Base-by-base conservation (phyloP, 2,797 vertebrate species). In the Neopelma chrysocephalum region DNA sequence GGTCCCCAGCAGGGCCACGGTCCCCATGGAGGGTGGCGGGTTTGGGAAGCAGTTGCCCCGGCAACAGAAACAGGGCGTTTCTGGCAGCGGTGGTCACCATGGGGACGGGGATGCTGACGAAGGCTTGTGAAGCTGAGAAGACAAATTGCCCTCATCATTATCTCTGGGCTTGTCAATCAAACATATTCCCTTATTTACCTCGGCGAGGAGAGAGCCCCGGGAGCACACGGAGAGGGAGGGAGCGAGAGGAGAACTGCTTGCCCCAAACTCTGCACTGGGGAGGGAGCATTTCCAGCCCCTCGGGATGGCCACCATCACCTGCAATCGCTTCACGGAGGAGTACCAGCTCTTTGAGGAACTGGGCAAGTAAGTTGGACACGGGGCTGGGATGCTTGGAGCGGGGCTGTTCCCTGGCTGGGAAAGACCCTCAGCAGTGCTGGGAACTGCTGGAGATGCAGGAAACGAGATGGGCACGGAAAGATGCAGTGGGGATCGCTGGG, bases 261-360 rank as follows among this genome's bases (percentile, higher is more conserved):
- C 56, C 94, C 93, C 65, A 60, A 94, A 97, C 96, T 97, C 95
- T 0, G 93, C 83, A 47, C 93, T 15, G 38, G 90, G 85, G 93
- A 97, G 97, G 96, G 96, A 97, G 95, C 94, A 70, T 96, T 96
- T 93, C 90, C 89, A 97, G 91, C 93, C 95, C 83, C 80, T 83
- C 94, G 96, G 98, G 95, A 99, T 99, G 99, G 99, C 99, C 96
- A 99, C 99, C 97, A 99, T 99, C 98, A 99, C 99, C 98, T 99
- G 99, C 97, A 99, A 98, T 62, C 99, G 99, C 76, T 99, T 99
- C 98, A 99, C 99, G 1, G 99, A 99, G 98, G 99, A 99, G 98
- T 99, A 98, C 95, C 99, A 99, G 98, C 98, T 99, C 96, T 99
- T 99, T 34, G 99, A 99, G 96, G 99, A 99, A 98, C 98, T 99